phyloP scores from a whole-genome alignment of 2,888 invertebrate species.

The Anthophora plumipes region DNA sequence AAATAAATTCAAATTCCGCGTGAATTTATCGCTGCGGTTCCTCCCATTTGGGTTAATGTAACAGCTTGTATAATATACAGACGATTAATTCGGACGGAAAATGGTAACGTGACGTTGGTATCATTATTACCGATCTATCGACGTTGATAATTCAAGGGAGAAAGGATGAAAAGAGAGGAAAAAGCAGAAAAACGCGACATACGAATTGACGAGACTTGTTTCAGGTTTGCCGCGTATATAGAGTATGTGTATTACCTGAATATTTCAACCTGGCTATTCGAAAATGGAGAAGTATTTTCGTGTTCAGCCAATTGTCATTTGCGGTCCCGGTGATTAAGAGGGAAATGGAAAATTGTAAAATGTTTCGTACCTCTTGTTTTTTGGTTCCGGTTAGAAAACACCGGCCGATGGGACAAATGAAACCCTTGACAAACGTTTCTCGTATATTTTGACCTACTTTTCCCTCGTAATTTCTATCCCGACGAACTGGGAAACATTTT shows the following conservation, averaged over 20 bases:
- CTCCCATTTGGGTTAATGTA: conserved; percentile 41
- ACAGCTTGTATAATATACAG: conserved; percentile 41
- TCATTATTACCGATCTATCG: neutral
- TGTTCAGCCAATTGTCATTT: conserved; percentile 4
- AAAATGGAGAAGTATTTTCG: neutral
- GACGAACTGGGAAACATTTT: conserved; percentile 15
- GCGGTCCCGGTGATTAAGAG: neutral
- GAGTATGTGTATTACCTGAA: neutral
- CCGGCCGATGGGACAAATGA: conserved; percentile 17
- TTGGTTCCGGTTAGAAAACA: neutral
- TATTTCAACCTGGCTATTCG: conserved; percentile 8
- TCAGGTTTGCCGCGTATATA: neutral
- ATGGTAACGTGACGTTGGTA: conserved; percentile 1
- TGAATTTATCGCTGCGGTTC: conserved; percentile 41
- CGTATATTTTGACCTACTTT: conserved; percentile 37
- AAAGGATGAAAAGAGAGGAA: neutral
- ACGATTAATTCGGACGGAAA: conserved; percentile 55
- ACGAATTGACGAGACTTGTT: conserved; percentile 9
- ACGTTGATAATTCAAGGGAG: neutral
- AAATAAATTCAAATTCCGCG: conserved; percentile 45
- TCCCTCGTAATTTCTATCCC: conserved; percentile 7
- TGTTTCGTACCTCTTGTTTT: conserved; percentile 5
- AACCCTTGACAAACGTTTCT: conserved; percentile 40
- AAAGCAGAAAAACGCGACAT: neutral
- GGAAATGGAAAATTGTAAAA: conserved; percentile 7